A percentile compares a stretch with the other conserved stretches of the same genome.
phyloP scores from a whole-genome alignment of 2,797 vertebrate genomes.

The Muscicapa comitata region DNA sequence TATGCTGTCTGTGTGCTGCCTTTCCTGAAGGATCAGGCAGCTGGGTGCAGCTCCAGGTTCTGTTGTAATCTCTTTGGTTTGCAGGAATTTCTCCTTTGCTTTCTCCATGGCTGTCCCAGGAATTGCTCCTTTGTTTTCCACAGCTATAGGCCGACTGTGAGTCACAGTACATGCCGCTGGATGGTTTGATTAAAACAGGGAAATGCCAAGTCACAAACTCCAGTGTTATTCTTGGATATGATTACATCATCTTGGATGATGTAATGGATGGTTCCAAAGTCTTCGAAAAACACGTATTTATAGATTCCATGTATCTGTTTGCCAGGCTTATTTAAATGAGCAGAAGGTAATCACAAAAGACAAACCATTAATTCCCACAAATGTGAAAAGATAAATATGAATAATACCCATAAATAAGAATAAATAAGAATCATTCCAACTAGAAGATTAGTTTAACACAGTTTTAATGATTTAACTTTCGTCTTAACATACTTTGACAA shows the following conservation, averaged over 20 bases:
- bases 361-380: accelerated
- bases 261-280: neutral
- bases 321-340: neutral
- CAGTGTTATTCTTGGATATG: neutral
- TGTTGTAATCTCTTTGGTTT: neutral
- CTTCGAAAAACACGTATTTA: accelerated
- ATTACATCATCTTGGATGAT: no score
- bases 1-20: neutral
- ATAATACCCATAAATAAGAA: neutral
- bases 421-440: neutral
- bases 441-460: neutral
- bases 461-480: neutral
- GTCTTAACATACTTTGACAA: neutral
- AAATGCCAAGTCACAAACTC: neutral
- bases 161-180: accelerated
- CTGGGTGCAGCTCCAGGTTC: accelerated
- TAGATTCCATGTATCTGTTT: neutral
- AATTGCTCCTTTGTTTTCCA: neutral
- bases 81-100: neutral
- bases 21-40: neutral
- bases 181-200: neutral
- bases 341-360: neutral
- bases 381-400: neutral
- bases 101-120: neutral
- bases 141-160: neutral